A percentile compares a stretch with the other conserved stretches of the same genome.
phyloP scores from a whole-genome alignment of 2,888 invertebrate species.

The Callyntrura sp. region DNA sequence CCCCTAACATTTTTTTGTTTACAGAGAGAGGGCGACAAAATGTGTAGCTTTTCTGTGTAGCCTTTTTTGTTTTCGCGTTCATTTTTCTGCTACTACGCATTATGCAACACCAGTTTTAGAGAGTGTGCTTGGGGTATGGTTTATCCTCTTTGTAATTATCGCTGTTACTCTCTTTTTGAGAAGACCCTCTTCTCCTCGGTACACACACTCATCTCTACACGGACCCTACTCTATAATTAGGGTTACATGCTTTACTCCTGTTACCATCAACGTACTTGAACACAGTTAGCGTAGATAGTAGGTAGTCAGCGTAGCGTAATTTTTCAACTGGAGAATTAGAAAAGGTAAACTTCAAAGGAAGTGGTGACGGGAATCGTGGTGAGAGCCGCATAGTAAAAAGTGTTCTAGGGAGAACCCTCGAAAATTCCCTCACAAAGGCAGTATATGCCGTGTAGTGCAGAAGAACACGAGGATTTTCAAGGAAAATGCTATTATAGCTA shows the following conservation, averaged over 20 bases:
- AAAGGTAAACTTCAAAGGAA: constrained; percentile 23
- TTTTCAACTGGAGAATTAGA: too few relatives aligned
- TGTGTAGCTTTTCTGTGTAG: too few relatives aligned
- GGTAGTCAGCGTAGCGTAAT: too few relatives aligned
- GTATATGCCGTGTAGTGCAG: too few relatives aligned
- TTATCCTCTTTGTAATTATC: too few relatives aligned
- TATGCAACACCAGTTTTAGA: too few relatives aligned
- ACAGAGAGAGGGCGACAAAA: not conserved
- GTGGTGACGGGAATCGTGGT: not conserved
- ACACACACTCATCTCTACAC: not conserved
- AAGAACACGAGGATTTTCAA: too few relatives aligned
- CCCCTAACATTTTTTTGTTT: not conserved
- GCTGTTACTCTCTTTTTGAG: not conserved
- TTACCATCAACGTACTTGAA: not conserved
- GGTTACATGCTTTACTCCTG: not conserved
- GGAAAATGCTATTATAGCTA: too few relatives aligned
- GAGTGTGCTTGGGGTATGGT: too few relatives aligned
- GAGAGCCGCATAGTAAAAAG: not conserved
- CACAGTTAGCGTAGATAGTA: not conserved
- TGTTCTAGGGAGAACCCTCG: not conserved
- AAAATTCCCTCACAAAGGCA: too few relatives aligned
- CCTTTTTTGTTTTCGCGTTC: not conserved
- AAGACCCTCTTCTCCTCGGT: not conserved
- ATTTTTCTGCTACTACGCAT: not conserved
- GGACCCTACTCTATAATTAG: constrained; percentile 43